phyloP scores from a whole-genome alignment of 2,888 invertebrate genomes.

The Nasonia oneida region DNA sequence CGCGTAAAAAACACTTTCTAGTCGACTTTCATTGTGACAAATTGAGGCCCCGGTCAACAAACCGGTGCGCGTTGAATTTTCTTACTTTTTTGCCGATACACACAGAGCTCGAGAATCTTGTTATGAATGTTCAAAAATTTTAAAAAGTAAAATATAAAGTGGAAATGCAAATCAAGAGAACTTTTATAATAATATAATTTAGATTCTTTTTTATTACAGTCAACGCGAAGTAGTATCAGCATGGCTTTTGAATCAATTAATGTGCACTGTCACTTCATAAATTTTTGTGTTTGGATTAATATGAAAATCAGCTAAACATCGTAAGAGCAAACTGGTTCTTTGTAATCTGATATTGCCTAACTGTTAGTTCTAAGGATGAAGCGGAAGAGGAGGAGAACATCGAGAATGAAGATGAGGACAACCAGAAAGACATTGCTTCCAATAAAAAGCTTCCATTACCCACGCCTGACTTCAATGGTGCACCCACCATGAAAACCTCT shows the following conservation, averaged over 20 bases:
- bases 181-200: background rate
- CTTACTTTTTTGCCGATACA: background rate
- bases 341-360: constrained; percentile 76
- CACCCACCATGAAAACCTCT: constrained; percentile 83
- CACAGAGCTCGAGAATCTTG: background rate
- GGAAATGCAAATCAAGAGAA: background rate
- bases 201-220: background rate
- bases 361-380: constrained; percentile 76
- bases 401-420: constrained; percentile 58
- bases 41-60: background rate
- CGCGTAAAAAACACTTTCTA: constrained; percentile 9
- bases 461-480: constrained; percentile 83
- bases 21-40: background rate
- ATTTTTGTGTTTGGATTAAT: constrained; percentile 17
- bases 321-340: constrained; percentile 71
- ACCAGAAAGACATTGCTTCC: constrained; percentile 69
- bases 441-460: constrained; percentile 81
- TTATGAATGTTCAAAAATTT: background rate
- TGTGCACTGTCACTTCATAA: background rate
- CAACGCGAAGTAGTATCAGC: background rate
- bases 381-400: constrained; percentile 63
- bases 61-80: background rate
- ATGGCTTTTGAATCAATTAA: background rate
- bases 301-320: constrained; percentile 37
- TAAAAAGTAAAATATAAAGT: background rate